These are phyloP conservation scores for Triplophysa yarkandensis DNA, from an alignment of 2,797 vertebrate species.

Conservation along the genomic window DNA sequence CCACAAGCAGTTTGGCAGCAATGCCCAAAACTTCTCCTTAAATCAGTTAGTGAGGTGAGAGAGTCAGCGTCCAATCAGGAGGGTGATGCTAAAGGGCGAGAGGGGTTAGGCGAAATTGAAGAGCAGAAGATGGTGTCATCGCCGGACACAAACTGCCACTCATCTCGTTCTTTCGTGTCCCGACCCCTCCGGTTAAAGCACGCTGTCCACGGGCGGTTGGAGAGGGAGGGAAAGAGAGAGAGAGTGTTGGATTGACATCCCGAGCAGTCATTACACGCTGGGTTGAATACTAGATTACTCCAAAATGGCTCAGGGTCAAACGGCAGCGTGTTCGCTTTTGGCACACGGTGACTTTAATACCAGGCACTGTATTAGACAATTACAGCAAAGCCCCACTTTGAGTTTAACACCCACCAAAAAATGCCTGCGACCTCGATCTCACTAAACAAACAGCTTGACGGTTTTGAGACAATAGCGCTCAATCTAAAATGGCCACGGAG, in stretches of 20 bases:
- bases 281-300: slow-evolving; percentile 99
- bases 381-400: slow-evolving; percentile 90
- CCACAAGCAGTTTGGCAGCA: slow-evolving; percentile 76
- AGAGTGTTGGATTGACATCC: slow-evolving; percentile 98
- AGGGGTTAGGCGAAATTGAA: slow-evolving; percentile 43
- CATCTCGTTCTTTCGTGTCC: slow-evolving; percentile 39
- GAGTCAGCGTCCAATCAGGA: slow-evolving; percentile 16
- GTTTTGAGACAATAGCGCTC: slow-evolving; percentile 53
- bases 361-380: slow-evolving; percentile 99
- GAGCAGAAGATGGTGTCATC: slow-evolving; percentile 41
- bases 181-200: slow-evolving; percentile 30
- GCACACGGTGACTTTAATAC: slow-evolving; percentile 99
- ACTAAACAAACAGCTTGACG: slow-evolving; percentile 74
- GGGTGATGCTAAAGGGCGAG: slow-evolving; percentile 14
- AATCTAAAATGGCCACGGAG: slow-evolving; percentile 72
- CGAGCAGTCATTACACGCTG: slow-evolving; percentile 99
- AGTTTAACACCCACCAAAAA: slow-evolving; percentile 68
- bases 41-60: slow-evolving; percentile 24
- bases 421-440: slow-evolving; percentile 34
- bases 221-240: slow-evolving; percentile 63
- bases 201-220: slow-evolving; percentile 42
- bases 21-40: slow-evolving; percentile 62
- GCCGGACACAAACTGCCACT: slow-evolving; percentile 54
- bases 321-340: slow-evolving; percentile 98
- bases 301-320: slow-evolving; percentile 99